These are phyloP conservation scores for Piezodorus guildinii DNA, from an alignment of 1,140 invertebrate species.

Conservation along the genomic window DNA sequence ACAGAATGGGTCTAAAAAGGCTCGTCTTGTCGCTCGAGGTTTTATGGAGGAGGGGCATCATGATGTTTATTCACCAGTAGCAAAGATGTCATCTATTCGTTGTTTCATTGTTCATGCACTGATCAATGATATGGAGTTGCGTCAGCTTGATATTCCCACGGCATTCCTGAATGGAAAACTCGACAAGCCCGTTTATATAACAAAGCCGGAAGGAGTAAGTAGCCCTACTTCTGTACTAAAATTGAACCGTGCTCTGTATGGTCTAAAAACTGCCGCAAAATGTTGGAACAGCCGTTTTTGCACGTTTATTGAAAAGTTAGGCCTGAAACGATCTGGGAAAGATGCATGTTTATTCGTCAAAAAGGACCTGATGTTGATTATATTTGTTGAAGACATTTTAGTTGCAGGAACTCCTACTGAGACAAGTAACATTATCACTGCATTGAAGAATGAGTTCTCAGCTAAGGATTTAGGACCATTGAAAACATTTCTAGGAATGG, in stretches of 20 bases:
- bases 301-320: conserved; percentile 20
- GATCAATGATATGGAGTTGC: background rate
- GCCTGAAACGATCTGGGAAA: conserved; percentile 21
- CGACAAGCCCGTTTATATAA: conserved; percentile 36
- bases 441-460: background rate
- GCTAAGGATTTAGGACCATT: conserved; percentile 9
- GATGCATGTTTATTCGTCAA: conserved; percentile 25
- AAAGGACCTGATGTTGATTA: conserved; percentile 1
- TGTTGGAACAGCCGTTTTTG: conserved; percentile 32
- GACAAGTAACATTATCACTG: background rate
- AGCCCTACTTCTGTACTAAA: conserved; percentile 27
- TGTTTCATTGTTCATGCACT: background rate
- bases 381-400: conserved; percentile 17
- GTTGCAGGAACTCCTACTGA: background rate
- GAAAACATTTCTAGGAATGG: background rate
- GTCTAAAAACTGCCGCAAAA: conserved; percentile 35
- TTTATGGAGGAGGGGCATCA: background rate
- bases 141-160: conserved; percentile 28
- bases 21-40: background rate
- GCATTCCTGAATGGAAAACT: conserved; percentile 35
- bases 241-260: conserved; percentile 35
- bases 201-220: conserved; percentile 33
- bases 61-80: background rate
- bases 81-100: background rate
- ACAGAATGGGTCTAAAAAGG: background rate